Percentiles rank a stretch among this genome's conserved stretches.
Evolutionary conservation across 2,797 vertebrate genomes (phyloP).

Genomic region (Acomys russatus): DNA sequence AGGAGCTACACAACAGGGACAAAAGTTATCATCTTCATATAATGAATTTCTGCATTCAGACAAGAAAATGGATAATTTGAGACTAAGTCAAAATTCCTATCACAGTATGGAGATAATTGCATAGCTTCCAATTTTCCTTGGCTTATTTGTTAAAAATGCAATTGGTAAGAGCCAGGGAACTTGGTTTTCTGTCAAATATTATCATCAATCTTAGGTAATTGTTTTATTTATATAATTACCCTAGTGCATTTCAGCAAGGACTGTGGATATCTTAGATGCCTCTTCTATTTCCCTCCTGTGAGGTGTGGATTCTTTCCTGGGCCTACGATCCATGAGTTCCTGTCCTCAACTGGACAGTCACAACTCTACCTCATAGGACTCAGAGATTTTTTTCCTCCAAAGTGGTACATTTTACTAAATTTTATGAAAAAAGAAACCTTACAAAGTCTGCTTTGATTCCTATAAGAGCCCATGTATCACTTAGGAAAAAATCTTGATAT

Average conservation of each 20-base stretch:
- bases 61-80: conserved; percentile 25
- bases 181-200: conserved; percentile 40
- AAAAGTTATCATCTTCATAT: conserved; percentile 12
- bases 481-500: conserved; percentile 14
- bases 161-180: not conserved
- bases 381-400: not conserved
- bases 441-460: not conserved
- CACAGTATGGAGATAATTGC: not conserved
- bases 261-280: not conserved
- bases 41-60: conserved; percentile 38
- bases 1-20: not conserved
- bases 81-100: conserved; percentile 8
- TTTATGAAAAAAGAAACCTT: conserved; percentile 1
- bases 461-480: not conserved
- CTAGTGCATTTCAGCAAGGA: not conserved
- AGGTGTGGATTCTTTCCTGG: not conserved
- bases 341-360: not conserved
- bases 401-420: not conserved
- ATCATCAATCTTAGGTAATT: not conserved
- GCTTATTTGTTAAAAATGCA: conserved; percentile 35
- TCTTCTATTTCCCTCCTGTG: not conserved
- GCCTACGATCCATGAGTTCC: not conserved
- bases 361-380: not conserved
- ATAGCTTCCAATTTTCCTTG: not conserved
- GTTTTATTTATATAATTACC: conserved; percentile 45